Evolutionary conservation across 1,140 invertebrate species (phyloP).

Genomic region (Drosophila sturtevanti): DNA sequence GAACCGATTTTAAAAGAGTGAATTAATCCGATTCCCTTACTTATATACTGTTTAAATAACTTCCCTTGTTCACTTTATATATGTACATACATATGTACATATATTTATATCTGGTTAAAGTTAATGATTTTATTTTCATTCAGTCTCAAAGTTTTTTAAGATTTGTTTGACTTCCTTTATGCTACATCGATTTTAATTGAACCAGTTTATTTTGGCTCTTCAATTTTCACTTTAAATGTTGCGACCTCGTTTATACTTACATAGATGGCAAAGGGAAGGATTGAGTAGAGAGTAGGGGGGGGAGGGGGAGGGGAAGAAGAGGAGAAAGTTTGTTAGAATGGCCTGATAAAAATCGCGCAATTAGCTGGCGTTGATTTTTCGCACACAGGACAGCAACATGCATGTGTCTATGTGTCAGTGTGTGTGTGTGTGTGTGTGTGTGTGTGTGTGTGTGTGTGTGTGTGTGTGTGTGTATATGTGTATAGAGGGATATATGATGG

Average conservation of each 20-base stretch:
- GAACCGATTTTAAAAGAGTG: no score
- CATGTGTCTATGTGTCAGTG: background rate
- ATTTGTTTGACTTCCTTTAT: background rate
- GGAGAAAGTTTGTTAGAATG: conserved; percentile 13
- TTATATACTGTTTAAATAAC: no score
- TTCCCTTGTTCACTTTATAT: no score
- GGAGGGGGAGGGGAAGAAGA: background rate
- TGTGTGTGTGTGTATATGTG: conserved; percentile 12
- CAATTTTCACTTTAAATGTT: conserved; percentile 23
- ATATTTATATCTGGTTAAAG: no score
- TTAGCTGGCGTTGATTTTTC: conserved; percentile 75
- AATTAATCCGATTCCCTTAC: no score
- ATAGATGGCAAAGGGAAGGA: background rate
- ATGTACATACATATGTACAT: no score
- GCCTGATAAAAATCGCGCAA: conserved; percentile 73
- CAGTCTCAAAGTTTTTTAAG: no score
- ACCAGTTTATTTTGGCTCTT: conserved; percentile 13
- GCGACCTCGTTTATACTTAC: conserved; percentile 69
- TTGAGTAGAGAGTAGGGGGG: no score
- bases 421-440: background rate
- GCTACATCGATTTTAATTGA: conserved; percentile 9
- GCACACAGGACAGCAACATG: conserved; percentile 59
- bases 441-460: conserved; percentile 21
- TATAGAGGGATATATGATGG: background rate
- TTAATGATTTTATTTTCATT: no score